Conservation (phyloP, 1,140 invertebrate species). For the Pogonus chalceus region DNA sequence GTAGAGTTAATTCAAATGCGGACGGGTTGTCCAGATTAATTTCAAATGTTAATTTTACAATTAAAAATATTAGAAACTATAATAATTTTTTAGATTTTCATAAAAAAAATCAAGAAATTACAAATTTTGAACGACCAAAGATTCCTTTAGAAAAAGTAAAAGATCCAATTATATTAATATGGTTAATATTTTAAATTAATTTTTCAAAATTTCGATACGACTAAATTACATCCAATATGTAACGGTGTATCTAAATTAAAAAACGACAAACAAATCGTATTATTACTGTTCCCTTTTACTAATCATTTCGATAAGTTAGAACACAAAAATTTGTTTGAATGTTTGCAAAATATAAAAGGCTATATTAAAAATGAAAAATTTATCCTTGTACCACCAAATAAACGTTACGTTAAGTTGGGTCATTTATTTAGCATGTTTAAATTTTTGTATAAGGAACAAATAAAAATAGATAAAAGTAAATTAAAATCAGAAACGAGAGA, state of each 20-base stretch:
- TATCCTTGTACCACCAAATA: conserved; percentile 9
- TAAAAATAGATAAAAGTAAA: conserved; percentile 1
- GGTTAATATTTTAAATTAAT: no score
- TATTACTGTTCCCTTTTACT: neutral
- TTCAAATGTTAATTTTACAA: conserved; percentile 22
- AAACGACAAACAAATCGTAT: conserved; percentile 13
- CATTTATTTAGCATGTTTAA: conserved; percentile 10
- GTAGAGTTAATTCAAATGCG: conserved; percentile 32
- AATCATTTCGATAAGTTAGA: no score
- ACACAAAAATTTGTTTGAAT: no score
- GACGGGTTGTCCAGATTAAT: conserved; percentile 29
- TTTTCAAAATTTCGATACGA: conserved; percentile 25
- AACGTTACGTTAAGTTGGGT: conserved; percentile 11
- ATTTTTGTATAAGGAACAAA: neutral
- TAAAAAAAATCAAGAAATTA: conserved; percentile 20
- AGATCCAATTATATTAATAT: conserved; percentile 21
- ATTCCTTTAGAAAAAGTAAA: conserved; percentile 21
- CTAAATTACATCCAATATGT: conserved; percentile 19
- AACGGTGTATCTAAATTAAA: conserved; percentile 20
- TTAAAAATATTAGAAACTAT: conserved; percentile 17
- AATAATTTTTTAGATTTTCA: conserved; percentile 26
- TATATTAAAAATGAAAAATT: conserved; percentile 9
- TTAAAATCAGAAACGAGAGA: neutral
- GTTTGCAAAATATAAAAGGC: no score
- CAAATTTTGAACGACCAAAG: conserved; percentile 14